Conservation (phyloP, 2,113 vertebrate genomes). For the Sminthopsis crassicaudata region DNA sequence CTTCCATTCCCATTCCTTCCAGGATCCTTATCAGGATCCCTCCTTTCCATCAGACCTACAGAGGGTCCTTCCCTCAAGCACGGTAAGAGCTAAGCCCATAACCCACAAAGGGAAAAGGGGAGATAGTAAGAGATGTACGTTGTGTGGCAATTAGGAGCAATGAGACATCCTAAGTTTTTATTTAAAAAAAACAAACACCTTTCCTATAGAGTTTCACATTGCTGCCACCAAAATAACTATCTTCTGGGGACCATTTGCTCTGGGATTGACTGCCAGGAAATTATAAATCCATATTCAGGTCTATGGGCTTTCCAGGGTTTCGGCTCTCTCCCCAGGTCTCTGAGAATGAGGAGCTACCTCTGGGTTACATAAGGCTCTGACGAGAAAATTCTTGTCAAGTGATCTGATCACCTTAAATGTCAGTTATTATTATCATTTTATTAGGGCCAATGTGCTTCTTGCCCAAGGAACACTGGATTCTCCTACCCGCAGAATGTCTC, state of each 20-base stretch:
- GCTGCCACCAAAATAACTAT: conserved; percentile 23
- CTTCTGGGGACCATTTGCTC: background rate
- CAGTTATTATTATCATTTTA: background rate
- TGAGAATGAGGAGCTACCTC: background rate
- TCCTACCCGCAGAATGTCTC: background rate
- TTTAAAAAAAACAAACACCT: background rate
- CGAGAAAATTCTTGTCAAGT: background rate
- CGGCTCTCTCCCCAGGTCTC: background rate
- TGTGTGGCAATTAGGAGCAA: background rate
- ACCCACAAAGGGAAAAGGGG: background rate
- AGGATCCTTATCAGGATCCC: background rate
- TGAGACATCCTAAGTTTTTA: background rate
- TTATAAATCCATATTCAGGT: background rate
- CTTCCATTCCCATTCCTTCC: background rate
- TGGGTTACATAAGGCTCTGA: background rate
- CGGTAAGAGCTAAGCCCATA: background rate
- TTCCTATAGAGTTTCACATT: background rate
- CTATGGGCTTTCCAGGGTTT: background rate
- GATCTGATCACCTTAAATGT: background rate
- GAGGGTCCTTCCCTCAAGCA: background rate
- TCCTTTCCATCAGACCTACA: background rate
- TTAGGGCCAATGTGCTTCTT: background rate
- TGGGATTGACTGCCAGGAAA: background rate
- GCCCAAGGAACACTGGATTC: background rate
- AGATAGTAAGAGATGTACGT: background rate